Base-by-base conservation (phyloP, 1,140 invertebrate genomes). In the Diploscapter pachys region DNA sequence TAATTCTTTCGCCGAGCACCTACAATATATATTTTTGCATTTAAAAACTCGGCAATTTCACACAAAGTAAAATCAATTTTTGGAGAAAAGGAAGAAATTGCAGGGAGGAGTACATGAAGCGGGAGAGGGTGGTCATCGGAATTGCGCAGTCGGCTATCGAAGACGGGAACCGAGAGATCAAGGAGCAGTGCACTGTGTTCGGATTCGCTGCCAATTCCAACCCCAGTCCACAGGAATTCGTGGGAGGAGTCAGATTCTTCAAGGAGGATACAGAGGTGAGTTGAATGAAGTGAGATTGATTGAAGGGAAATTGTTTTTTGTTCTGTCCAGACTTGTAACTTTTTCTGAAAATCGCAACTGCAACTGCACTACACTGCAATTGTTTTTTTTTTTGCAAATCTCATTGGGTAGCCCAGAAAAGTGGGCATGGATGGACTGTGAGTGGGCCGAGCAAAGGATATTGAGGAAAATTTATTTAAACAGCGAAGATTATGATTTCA, bases 181-280 rank as follows among this genome's bases (percentile, higher is more conserved):
- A 52, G 8, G 50, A 53, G 8, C 57, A 50, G 6, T 78, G 77
- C 4, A 62, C 9, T 48, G 74, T 80, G 49, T 67, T 79, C 56
- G 78, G 79, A 11, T 79, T 63, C 55, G 49, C 78, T 5, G 67
- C 65, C 13, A 79, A 79, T 48, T 53, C 50, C 5, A 70, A 70
- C 49, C 0, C 31, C 6, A 61, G 9, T 11, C 77, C 74, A 9
- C 48, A n/a, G 13, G 77, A 79, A 53, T 79, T 75, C 53, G 13
- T 77, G 5, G 78, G 78, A 6, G 78, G 78, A 62, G 77, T 75
- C 62, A 31, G 31, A 31, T 9, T 66, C 11, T 75, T 79, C 72
- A 51, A 68, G 57, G 71, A 80, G 53, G 31, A 9, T 48, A 63
- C 4, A 63, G 69, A 61, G 72, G 71, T 48, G 78, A 80, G 11